Conservation (phyloP, 2,888 invertebrate genomes). For the Zeuzera pyrina region DNA sequence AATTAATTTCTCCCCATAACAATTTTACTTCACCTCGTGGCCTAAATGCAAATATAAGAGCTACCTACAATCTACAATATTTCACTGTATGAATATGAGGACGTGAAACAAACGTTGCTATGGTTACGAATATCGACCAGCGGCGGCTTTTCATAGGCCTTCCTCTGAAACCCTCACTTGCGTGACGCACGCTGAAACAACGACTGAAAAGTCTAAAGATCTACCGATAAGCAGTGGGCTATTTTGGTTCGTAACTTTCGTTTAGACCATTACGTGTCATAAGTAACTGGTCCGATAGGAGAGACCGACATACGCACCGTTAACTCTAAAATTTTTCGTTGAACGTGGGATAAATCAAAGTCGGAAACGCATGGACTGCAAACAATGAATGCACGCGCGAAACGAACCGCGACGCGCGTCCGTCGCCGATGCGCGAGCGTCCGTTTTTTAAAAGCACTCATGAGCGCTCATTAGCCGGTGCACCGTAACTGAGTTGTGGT, state of each 20-base stretch:
- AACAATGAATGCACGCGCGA: constrained; percentile 62
- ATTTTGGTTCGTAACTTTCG: constrained; percentile 2
- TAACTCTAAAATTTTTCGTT: constrained; percentile 27
- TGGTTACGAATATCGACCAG: constrained; percentile 65
- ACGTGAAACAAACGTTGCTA: constrained; percentile 66
- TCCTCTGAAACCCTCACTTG: constrained; percentile 58
- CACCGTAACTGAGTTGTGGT: constrained; percentile 58
- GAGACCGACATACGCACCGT: constrained; percentile 24
- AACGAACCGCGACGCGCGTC: constrained; percentile 58
- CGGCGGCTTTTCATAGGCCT: constrained; percentile 63
- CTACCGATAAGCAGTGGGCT: constrained; percentile 9
- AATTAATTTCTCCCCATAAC: constrained; percentile 31
- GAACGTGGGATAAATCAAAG: constrained; percentile 29
- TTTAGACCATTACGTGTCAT: constrained; percentile 12
- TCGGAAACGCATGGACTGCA: constrained; percentile 34
- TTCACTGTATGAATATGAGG: constrained; percentile 38
- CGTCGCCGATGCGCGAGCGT: constrained; percentile 51
- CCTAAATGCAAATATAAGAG: constrained; percentile 64
- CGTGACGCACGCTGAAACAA: constrained; percentile 63
- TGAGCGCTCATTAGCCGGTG: constrained; percentile 57
- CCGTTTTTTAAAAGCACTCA: constrained; percentile 50
- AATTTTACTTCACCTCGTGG: constrained; percentile 47
- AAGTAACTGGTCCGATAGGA: constrained; percentile 22
- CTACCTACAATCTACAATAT: too few species aligned
- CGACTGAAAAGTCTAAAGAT: constrained; percentile 34